Evolutionary conservation across 2,888 invertebrate genomes (phyloP).

Genomic region (Prenolepis imparis): DNA sequence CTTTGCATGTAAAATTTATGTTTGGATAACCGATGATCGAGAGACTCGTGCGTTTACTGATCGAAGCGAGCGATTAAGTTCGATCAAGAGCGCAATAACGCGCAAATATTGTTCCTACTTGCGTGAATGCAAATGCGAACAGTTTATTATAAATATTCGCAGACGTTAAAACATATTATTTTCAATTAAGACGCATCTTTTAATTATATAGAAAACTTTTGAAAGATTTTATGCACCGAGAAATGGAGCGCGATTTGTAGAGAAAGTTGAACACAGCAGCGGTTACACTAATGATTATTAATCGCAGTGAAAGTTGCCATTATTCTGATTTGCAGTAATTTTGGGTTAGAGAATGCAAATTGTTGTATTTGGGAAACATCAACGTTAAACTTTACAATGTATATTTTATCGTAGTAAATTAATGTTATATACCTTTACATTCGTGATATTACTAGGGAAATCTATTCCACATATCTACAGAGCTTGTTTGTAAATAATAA

Average conservation of each 20-base stretch:
- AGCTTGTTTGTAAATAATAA: conserved; percentile 2
- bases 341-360: conserved; percentile 19
- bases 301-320: conserved; percentile 52
- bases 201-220: conserved; percentile 52
- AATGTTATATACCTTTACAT: neutral
- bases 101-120: neutral
- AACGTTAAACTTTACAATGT: conserved; percentile 30
- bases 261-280: conserved; percentile 42
- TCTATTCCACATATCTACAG: neutral
- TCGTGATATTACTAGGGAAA: neutral
- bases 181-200: conserved; percentile 30
- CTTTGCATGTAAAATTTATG: conserved; percentile 32
- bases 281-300: conserved; percentile 54
- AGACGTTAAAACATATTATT: conserved; percentile 10
- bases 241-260: conserved; percentile 54
- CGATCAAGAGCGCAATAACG: conserved; percentile 15
- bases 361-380: conserved; percentile 27
- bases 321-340: conserved; percentile 48
- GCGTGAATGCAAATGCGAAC: neutral
- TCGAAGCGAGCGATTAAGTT: conserved; percentile 3
- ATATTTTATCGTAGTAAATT: neutral
- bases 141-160: conserved; percentile 1
- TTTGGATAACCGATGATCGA: conserved; percentile 21
- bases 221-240: conserved; percentile 51
- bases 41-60: neutral